Evolutionary conservation across 2,888 invertebrate species (phyloP).

Genomic region (Hyalella azteca): DNA sequence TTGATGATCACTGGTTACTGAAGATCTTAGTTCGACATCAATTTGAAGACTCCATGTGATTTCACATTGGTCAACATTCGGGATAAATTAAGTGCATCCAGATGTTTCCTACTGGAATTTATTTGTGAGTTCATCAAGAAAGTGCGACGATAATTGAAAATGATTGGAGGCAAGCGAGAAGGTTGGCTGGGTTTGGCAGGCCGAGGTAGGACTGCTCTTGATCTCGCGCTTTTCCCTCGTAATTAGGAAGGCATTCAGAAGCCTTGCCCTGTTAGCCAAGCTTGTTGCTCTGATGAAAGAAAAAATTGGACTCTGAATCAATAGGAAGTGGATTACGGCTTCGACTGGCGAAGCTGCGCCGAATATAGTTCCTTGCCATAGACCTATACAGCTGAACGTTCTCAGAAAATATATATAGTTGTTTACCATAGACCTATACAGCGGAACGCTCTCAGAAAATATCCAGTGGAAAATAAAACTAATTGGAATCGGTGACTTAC

Average conservation of each 20-base stretch:
- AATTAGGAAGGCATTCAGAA: conserved; percentile 29
- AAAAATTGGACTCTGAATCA: conserved; percentile 10
- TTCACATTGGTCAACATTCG: too few species aligned
- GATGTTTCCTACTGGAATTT: too few species aligned
- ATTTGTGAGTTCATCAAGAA: background rate
- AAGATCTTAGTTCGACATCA: too few species aligned
- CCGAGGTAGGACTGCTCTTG: conserved; percentile 25
- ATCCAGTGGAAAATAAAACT: too few species aligned
- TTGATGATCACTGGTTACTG: too few species aligned
- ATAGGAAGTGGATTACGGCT: background rate
- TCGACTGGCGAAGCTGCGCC: background rate
- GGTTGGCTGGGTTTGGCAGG: conserved; percentile 18
- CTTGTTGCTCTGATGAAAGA: conserved; percentile 29
- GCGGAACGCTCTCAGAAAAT: too few species aligned
- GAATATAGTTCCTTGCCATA: background rate
- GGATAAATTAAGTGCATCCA: too few species aligned
- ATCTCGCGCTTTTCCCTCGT: conserved; percentile 31
- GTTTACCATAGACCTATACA: too few species aligned
- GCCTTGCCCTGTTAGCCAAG: conserved; percentile 15
- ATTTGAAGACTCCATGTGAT: too few species aligned
- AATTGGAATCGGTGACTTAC: too few species aligned
- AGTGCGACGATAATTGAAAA: background rate
- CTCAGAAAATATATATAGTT: too few species aligned
- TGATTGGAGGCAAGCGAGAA: conserved; percentile 16
- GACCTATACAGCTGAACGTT: too few species aligned